These are phyloP conservation scores for Drymodes brunneopygia DNA, from an alignment of 2,113 vertebrate species.

Conservation along the genomic window DNA sequence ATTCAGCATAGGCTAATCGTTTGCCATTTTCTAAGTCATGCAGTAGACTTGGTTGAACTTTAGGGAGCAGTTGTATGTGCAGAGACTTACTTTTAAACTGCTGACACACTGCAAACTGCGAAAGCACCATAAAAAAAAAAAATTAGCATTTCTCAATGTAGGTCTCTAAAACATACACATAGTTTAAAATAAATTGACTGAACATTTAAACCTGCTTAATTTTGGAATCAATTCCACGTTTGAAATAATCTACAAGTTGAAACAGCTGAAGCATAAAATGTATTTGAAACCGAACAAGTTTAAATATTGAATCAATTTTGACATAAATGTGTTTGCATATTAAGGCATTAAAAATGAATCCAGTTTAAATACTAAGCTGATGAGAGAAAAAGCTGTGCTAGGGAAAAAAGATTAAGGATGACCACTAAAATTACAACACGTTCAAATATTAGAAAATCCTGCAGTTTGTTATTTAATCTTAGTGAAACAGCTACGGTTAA, in stretches of 20 bases:
- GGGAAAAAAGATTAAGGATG: constrained; percentile 50
- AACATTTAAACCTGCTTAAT: constrained; percentile 72
- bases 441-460: constrained; percentile 39
- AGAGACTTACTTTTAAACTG: constrained; percentile 23
- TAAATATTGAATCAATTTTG: constrained; percentile 67
- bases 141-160: constrained; percentile 44
- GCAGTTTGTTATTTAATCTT: constrained; percentile 47
- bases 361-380: constrained; percentile 55
- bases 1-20: background rate
- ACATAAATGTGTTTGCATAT: constrained; percentile 62
- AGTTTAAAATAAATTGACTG: constrained; percentile 64
- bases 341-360: constrained; percentile 61
- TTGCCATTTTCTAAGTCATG: background rate
- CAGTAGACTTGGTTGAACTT: background rate
- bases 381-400: constrained; percentile 27
- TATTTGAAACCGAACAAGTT: constrained; percentile 63
- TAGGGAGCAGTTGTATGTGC: background rate
- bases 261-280: constrained; percentile 63
- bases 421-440: constrained; percentile 36
- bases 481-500: background rate
- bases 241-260: constrained; percentile 65
- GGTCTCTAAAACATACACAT: constrained; percentile 58
- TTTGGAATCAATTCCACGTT: constrained; percentile 69
- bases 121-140: constrained; percentile 1
- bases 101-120: constrained; percentile 25